These are phyloP conservation scores for Buathra laborator DNA, from an alignment of 2,888 invertebrate genomes.

Conservation along the genomic window DNA sequence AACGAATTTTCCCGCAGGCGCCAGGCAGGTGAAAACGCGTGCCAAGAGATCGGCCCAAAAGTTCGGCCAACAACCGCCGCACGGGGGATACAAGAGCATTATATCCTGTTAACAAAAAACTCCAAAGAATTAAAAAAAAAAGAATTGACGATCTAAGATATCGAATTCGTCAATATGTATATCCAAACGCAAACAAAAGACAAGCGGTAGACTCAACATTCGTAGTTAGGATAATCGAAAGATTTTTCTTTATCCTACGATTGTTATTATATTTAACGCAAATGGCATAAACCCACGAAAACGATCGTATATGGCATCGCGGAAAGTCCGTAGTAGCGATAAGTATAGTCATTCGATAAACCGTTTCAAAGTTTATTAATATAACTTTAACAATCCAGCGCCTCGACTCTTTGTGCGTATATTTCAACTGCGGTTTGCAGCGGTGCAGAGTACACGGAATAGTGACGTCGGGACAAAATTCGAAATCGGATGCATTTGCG, in stretches of 20 bases:
- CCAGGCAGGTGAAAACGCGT: conserved; percentile 64
- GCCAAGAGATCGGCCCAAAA: conserved; percentile 54
- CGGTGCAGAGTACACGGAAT: not conserved
- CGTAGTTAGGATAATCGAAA: not conserved
- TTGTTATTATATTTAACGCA: not conserved
- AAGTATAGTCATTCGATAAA: not conserved
- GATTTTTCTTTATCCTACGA: not conserved
- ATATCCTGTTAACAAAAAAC: conserved; percentile 1
- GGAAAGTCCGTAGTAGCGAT: not conserved
- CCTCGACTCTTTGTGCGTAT: conserved; percentile 72
- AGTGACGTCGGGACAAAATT: conserved; percentile 58
- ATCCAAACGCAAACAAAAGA: too few relatives aligned
- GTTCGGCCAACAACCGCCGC: conserved; percentile 20
- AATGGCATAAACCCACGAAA: not conserved
- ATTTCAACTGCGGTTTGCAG: conserved; percentile 16
- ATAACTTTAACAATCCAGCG: conserved; percentile 77
- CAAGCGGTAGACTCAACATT: too few relatives aligned
- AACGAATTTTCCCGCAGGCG: conserved; percentile 59
- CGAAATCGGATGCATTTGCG: conserved; percentile 53
- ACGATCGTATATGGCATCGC: conserved; percentile 5
- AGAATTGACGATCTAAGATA: not conserved
- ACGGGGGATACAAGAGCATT: conserved; percentile 19
- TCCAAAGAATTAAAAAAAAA: not conserved
- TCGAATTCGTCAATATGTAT: too few relatives aligned
- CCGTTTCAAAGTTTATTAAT: conserved; percentile 78